Evolutionary conservation across 35 echinoderm and acorn worm species (phyloP).

Genomic region (Ophioderma brevispina): DNA sequence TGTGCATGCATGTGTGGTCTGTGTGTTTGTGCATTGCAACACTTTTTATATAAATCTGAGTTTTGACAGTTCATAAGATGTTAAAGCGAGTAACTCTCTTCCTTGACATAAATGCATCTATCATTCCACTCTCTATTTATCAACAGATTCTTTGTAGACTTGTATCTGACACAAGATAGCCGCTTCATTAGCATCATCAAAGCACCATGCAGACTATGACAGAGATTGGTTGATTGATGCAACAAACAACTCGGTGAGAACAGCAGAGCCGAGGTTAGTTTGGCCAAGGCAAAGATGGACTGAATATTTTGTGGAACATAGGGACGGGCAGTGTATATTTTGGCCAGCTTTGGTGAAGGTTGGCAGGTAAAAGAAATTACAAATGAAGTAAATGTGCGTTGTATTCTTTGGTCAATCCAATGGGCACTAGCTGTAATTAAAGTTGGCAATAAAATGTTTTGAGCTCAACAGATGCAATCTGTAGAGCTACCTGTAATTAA

Average conservation of each 20-base stretch:
- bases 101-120: too few species aligned
- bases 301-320: constrained; percentile 28
- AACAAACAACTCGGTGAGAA: background rate
- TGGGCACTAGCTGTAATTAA: too few species aligned
- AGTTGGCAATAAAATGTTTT: too few species aligned
- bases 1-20: too few species aligned
- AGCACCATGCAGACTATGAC: background rate
- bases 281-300: constrained; percentile 32
- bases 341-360: background rate
- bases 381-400: background rate
- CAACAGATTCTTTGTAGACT: constrained; percentile 3
- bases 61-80: too few species aligned
- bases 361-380: background rate
- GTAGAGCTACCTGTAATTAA: too few species aligned
- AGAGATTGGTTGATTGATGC: constrained; percentile 39
- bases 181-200: background rate
- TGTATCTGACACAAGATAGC: background rate
- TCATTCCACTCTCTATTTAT: too few species aligned
- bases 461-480: too few species aligned
- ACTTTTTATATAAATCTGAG: too few species aligned
- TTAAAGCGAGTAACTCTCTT: too few species aligned
- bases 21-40: too few species aligned
- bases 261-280: background rate
- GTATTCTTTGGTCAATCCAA: too few species aligned
- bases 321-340: background rate